Conservation (phyloP, 2,888 invertebrate genomes). For the Apamea sordens region DNA sequence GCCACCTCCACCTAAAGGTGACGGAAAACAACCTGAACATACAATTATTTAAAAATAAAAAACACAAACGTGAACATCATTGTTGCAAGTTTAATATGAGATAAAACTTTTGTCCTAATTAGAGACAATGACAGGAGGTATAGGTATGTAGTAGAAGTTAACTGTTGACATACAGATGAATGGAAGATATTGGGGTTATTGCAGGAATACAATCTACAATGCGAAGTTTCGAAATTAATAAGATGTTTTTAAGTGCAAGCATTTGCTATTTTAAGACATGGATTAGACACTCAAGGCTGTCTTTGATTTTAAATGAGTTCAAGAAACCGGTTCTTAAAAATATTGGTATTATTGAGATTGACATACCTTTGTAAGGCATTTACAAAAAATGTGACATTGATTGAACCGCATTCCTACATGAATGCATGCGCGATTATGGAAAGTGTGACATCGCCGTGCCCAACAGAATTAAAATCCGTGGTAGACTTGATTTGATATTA, state of each 20-base stretch:
- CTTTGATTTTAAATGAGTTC: not conserved
- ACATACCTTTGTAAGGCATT: not conserved
- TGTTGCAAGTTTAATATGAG: not conserved
- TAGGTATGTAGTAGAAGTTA: not conserved
- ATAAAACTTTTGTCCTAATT: not conserved
- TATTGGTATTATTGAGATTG: not conserved
- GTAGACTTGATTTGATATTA: not conserved
- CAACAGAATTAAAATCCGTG: conserved; percentile 2
- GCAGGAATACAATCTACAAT: not conserved
- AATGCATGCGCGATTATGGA: not conserved
- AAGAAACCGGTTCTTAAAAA: conserved; percentile 33
- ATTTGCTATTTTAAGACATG: conserved; percentile 15
- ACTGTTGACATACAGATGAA: not conserved
- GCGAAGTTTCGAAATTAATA: not conserved
- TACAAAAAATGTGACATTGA: not conserved
- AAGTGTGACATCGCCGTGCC: not conserved
- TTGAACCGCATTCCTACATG: not conserved
- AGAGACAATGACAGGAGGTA: not conserved
- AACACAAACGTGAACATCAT: not conserved
- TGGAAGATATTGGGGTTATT: not conserved
- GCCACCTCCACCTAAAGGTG: not conserved
- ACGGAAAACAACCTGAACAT: not conserved
- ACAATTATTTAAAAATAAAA: not conserved
- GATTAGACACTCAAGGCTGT: conserved; percentile 23
- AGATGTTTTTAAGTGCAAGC: not conserved